phyloP scores from a whole-genome alignment of 1,140 invertebrate species.

The Bombus affinis region DNA sequence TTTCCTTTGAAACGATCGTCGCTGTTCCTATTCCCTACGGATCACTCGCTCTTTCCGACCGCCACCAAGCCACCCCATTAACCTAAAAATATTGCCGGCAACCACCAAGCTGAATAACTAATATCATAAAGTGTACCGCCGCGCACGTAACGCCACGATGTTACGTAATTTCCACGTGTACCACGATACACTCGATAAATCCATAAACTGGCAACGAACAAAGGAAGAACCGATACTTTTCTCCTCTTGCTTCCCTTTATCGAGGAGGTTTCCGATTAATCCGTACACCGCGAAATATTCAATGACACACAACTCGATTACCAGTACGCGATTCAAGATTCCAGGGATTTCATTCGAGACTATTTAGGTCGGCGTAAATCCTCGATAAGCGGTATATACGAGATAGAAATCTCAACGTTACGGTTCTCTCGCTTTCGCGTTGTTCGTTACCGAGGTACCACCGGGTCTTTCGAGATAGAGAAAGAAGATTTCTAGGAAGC shows the following conservation, averaged over 20 bases:
- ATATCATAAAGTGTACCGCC: neutral
- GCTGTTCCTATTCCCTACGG: neutral
- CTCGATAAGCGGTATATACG: neutral
- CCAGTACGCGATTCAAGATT: neutral
- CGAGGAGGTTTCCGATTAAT: neutral
- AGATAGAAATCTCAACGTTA: neutral
- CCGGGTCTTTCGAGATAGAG: neutral
- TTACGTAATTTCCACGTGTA: slow-evolving; percentile 8
- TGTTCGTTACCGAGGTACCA: neutral
- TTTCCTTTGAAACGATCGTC: slow-evolving; percentile 9
- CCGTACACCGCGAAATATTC: too few species aligned
- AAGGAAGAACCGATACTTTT: neutral
- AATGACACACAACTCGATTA: neutral
- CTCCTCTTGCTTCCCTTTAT: neutral
- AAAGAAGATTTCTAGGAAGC: neutral
- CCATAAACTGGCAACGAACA: neutral
- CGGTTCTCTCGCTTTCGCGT: neutral
- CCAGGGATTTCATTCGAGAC: neutral
- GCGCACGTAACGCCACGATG: neutral
- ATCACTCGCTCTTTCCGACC: neutral
- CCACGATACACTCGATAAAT: neutral
- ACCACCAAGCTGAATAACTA: neutral
- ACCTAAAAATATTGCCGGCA: slow-evolving; percentile 28
- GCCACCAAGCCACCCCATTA: slow-evolving; percentile 11
- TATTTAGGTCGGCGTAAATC: neutral